Evolutionary conservation across 2,888 invertebrate genomes (phyloP), one percentile per base, ranked within the genome.

Genomic region (Abscondita cerata): DNA sequence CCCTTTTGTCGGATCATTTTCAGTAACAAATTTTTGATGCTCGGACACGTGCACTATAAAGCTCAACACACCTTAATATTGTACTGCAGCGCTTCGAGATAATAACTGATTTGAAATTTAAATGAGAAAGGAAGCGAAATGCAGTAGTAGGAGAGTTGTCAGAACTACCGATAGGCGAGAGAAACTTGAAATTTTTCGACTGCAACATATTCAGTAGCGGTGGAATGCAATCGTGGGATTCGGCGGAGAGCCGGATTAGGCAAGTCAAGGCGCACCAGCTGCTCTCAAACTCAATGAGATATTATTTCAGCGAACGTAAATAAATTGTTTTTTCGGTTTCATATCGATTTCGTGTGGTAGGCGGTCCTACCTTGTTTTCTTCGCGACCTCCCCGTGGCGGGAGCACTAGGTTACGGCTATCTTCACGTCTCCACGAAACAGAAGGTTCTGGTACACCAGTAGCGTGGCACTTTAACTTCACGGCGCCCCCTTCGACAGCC

Each of bases 371-470:
- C 72, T 86, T 89, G n/a, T n/a, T n/a, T n/a, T n/a, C n/a, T 73
- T 91, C 91, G 72, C 87, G 84, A 38, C 87, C 86, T 34, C 85
- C 87, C 62, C 91, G 91, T 58, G 89, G 86, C 52, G 94, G 83
- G 65, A 93, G 84, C 63, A 91, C 85, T 65, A 95, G 92, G 71
- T 88, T 89, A 66, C 87, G 85, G 68, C 89, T 88, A 72, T 90
- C 89, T 76, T 95, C 93, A 53, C 94, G 83, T 62, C 89, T 85
- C 95, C 95, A 95, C 72, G 87, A 82, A 20, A 92, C 89, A 0
- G 86, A 88, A 0, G 95, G 94, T 46, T 88, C 85, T 0, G 95
- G 94, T 9, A 90, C 89, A 20, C 95, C 94, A 0, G 90, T 92
- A 0, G 93, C 93, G 66, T 85, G 86, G 80, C 95, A 95, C 47